Percentiles rank a stretch among this genome's conserved stretches.
phyloP scores from a whole-genome alignment of 2,888 invertebrate species.

The Dioctria linearis region DNA sequence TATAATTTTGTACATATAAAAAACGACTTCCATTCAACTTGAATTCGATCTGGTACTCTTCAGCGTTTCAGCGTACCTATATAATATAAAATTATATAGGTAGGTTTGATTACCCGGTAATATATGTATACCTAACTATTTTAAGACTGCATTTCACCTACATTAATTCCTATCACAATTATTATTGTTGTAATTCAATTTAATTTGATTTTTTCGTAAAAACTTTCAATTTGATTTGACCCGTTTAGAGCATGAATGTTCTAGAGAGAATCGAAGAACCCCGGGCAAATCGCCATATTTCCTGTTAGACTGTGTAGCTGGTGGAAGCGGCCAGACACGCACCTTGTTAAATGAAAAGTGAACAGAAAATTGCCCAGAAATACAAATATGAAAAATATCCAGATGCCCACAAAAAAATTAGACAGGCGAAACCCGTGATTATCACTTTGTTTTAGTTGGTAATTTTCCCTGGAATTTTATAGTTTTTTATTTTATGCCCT shows the following conservation, averaged over 20 bases:
- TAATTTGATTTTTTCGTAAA: too few relatives aligned
- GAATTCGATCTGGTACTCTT: too few relatives aligned
- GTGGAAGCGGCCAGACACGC: constrained; percentile 32
- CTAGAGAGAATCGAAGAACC: not conserved
- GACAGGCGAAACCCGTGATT: constrained; percentile 55
- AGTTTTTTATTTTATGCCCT: constrained; percentile 46
- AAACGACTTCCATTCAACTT: too few relatives aligned
- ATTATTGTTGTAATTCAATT: not conserved
- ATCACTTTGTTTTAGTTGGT: constrained; percentile 55
- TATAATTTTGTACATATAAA: too few relatives aligned
- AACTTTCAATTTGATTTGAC: not conserved
- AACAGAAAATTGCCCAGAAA: constrained; percentile 36
- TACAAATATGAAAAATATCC: constrained; percentile 30
- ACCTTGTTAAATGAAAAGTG: constrained; percentile 52
- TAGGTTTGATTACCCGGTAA: too few relatives aligned
- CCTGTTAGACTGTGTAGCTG: not conserved
- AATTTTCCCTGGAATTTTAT: constrained; percentile 47
- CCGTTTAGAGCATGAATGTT: not conserved
- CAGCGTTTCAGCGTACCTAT: too few relatives aligned
- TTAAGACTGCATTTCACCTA: too few relatives aligned
- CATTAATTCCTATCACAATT: too few relatives aligned
- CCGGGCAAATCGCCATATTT: not conserved
- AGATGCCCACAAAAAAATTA: constrained; percentile 48
- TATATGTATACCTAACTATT: too few relatives aligned
- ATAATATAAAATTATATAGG: too few relatives aligned